Evolutionary conservation across 2,888 invertebrate species (phyloP).

Genomic region (Netelia inedita): DNA sequence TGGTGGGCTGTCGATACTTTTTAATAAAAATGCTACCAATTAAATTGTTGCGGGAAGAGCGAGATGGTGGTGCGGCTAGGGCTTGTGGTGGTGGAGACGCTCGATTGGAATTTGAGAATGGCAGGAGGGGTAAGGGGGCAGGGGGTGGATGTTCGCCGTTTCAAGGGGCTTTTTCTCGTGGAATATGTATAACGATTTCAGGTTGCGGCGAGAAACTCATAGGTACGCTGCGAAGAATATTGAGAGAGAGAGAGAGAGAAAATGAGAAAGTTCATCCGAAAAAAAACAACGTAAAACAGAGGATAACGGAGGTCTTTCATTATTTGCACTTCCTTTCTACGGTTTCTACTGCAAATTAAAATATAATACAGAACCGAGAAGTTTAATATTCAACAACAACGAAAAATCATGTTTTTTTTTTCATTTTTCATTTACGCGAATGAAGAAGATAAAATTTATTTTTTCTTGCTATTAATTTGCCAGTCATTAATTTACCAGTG

Average conservation of each 20-base stretch:
- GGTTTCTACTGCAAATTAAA: background rate
- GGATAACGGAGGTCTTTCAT: background rate
- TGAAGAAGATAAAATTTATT: background rate
- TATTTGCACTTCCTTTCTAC: conserved; percentile 1
- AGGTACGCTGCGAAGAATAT: conserved; percentile 50
- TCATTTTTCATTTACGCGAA: background rate
- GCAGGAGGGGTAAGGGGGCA: background rate
- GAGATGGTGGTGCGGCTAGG: conserved; percentile 30
- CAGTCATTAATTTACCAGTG: too few species aligned
- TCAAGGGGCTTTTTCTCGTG: background rate
- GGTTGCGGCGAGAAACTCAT: conserved; percentile 51
- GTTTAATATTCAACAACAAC: background rate
- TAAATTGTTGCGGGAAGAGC: conserved; percentile 79
- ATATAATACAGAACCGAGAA: too few species aligned
- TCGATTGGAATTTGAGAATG: conserved; percentile 54
- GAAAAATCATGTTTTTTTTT: conserved; percentile 1
- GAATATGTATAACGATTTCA: conserved; percentile 35
- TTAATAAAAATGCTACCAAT: conserved; percentile 84
- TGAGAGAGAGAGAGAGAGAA: conserved; percentile 25
- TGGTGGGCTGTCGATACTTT: conserved; percentile 82
- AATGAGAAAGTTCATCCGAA: conserved; percentile 28
- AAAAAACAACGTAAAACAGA: conserved; percentile 18
- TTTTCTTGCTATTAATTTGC: background rate
- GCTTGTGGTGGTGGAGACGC: conserved; percentile 15
- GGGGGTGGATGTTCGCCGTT: conserved; percentile 2